Percentiles rank a stretch among this genome's conserved stretches.
phyloP scores from a whole-genome alignment of 2,888 invertebrate genomes.

The Rhabditoides inermis region DNA sequence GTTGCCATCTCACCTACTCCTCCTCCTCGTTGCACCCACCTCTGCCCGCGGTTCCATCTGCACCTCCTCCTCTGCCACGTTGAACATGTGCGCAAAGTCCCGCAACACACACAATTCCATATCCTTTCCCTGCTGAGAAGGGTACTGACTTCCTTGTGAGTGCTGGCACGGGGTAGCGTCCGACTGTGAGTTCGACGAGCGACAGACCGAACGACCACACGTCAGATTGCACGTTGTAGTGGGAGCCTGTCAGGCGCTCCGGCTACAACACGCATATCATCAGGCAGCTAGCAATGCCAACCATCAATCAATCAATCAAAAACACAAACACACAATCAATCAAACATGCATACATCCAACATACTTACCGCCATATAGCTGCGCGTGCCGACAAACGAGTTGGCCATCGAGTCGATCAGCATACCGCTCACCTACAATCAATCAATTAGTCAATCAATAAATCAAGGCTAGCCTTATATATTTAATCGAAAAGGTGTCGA shows the following conservation, averaged over 20 bases:
- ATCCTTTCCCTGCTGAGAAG: too few relatives aligned
- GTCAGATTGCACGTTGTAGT: slow-evolving; percentile 88
- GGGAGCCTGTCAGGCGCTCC: slow-evolving; percentile 90
- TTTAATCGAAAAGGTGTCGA: too few relatives aligned
- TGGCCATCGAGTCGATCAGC: slow-evolving; percentile 97
- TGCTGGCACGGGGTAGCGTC: slow-evolving; percentile 80
- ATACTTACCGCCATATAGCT: slow-evolving; percentile 96
- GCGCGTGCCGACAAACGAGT: slow-evolving; percentile 96
- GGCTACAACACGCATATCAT: slow-evolving; percentile 66
- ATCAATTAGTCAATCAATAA: too few relatives aligned
- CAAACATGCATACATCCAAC: background rate
- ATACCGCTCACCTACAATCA: too few relatives aligned
- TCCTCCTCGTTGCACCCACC: too few relatives aligned
- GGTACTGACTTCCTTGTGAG: too few relatives aligned
- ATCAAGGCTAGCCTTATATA: too few relatives aligned
- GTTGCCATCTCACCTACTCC: too few relatives aligned
- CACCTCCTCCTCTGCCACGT: slow-evolving; percentile 52
- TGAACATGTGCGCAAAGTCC: slow-evolving; percentile 75
- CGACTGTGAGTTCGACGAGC: slow-evolving; percentile 94
- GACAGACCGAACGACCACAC: slow-evolving; percentile 97
- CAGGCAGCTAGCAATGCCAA: too few relatives aligned
- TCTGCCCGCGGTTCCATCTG: slow-evolving; percentile 21
- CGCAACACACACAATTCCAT: too few relatives aligned
- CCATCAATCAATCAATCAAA: slow-evolving; percentile 1
- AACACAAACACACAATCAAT: slow-evolving; percentile 2